Evolutionary conservation across 2,113 vertebrate genomes (phyloP), one percentile per base, ranked within the genome.

Genomic region (Odontophorus gujanensis): DNA sequence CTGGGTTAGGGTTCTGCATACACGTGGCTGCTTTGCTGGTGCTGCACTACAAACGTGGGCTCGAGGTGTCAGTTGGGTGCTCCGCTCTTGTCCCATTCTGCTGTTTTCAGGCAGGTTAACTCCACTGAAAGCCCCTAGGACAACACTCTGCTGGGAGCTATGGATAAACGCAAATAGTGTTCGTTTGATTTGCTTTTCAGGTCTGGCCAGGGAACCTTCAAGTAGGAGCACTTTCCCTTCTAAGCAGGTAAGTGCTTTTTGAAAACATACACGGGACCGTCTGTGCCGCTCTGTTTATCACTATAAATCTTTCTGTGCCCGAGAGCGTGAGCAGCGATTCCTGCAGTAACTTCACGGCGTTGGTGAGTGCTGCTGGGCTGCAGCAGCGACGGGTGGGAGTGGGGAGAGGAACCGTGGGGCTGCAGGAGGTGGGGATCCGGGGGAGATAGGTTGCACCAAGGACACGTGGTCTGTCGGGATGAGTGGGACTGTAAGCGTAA

Each of bases 181-280:
- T 90, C 90, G 94, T 90, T 91, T 82, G 84, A 81, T 90, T 94
- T 88, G 57, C 80, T 85, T 47, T 26, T 79, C 90, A 71, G 92
- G 71, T 62, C 87, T 85, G 92, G 87, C 87, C 92, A 78, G 87
- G 86, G 88, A 88, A 51, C 62, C 76, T 85, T 79, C 90, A 62
- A 88, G 90, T 51, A 81, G 92, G 87, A 92, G 87, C 90, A 85
- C 84, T 95, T 85, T 85, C 51, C 87, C 67, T 85, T 90, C 87
- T 79, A 71, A 90, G 87, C 94, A 90, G 80, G 80, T 92, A 88
- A 92, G 92, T 92, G 81, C 63, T 74, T 87, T 81, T 85, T 82
- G 2, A 61, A 82, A 88, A 30, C 53, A 16, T 57, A 53, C 45
- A 36, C 3, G 45, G 76, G 66, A 63, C 50, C 7, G 62, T 58